phyloP scores from a whole-genome alignment of 2,797 vertebrate genomes.

The Crypturellus tataupa region DNA sequence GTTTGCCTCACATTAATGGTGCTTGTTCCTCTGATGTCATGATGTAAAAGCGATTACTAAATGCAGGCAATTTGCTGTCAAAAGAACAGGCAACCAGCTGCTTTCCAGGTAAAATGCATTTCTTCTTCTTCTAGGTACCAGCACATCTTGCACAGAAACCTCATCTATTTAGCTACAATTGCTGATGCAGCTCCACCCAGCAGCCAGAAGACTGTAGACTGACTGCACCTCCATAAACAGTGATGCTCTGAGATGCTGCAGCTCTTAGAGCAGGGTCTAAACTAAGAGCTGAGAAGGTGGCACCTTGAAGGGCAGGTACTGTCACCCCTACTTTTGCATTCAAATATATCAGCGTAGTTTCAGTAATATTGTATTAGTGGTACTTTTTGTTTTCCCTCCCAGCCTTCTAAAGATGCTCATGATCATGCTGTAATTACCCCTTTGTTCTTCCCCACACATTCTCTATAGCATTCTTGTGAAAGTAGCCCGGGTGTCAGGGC shows the following conservation, averaged over 20 bases:
- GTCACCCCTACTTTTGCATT: background rate
- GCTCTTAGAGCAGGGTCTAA: no score
- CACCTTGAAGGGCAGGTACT: background rate
- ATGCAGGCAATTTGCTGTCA: background rate
- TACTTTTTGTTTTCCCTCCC: background rate
- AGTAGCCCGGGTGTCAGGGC: background rate
- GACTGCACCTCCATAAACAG: background rate
- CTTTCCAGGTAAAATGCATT: accelerated
- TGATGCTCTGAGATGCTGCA: background rate
- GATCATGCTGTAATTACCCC: background rate
- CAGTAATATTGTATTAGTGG: background rate
- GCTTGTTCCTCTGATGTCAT: background rate
- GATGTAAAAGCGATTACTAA: background rate
- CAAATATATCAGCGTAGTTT: background rate
- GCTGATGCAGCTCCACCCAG: slow-evolving; percentile 87
- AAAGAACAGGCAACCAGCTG: background rate
- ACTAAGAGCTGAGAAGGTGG: background rate
- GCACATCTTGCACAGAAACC: slow-evolving; percentile 95
- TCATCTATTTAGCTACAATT: slow-evolving; percentile 94
- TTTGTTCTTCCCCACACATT: background rate
- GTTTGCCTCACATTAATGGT: no score
- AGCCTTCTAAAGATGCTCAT: background rate
- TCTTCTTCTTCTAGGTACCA: slow-evolving; percentile 86
- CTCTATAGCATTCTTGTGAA: accelerated
- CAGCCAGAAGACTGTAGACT: slow-evolving; percentile 69